These are phyloP conservation scores for Margarornis squamiger DNA, from an alignment of 2,797 vertebrate species.

Conservation along the genomic window DNA sequence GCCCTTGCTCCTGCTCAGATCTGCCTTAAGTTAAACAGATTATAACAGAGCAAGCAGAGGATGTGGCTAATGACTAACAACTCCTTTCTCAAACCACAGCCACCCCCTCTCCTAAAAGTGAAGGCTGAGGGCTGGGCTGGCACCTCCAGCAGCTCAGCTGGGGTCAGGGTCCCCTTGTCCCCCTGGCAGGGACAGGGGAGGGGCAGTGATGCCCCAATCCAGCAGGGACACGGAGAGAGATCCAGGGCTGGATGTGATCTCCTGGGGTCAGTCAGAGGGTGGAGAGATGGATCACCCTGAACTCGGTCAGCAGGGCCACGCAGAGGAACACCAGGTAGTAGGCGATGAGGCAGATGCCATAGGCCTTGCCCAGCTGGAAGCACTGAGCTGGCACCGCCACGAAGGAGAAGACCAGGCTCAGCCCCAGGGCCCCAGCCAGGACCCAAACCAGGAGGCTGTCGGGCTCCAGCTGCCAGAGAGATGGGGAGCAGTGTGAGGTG, in stretches of 20 bases:
- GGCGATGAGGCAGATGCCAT: conserved; percentile 85
- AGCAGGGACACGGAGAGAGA: rapidly evolving
- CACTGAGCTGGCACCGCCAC: conserved; percentile 83
- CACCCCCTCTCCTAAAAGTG: rapidly evolving
- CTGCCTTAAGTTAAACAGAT: neutral
- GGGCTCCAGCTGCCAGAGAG: conserved; percentile 81
- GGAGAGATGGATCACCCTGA: conserved; percentile 77
- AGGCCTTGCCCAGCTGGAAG: conserved; percentile 82
- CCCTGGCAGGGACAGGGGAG: neutral
- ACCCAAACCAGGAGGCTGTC: conserved; percentile 90
- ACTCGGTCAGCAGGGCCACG: conserved; percentile 90
- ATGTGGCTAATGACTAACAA: neutral
- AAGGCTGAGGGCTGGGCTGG: neutral
- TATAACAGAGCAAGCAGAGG: neutral
- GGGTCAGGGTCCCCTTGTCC: neutral
- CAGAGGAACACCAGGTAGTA: conserved; percentile 88
- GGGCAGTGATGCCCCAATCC: rapidly evolving
- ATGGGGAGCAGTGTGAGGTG: rapidly evolving
- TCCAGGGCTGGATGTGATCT: neutral
- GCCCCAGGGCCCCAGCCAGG: conserved; percentile 85
- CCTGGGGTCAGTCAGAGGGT: neutral
- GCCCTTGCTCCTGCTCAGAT: neutral
- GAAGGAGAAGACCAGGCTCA: conserved; percentile 90
- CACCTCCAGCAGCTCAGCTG: neutral
- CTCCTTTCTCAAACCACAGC: neutral